Base-by-base conservation (phyloP, 2,113 vertebrate genomes). In the Amphilophus citrinellus region DNA sequence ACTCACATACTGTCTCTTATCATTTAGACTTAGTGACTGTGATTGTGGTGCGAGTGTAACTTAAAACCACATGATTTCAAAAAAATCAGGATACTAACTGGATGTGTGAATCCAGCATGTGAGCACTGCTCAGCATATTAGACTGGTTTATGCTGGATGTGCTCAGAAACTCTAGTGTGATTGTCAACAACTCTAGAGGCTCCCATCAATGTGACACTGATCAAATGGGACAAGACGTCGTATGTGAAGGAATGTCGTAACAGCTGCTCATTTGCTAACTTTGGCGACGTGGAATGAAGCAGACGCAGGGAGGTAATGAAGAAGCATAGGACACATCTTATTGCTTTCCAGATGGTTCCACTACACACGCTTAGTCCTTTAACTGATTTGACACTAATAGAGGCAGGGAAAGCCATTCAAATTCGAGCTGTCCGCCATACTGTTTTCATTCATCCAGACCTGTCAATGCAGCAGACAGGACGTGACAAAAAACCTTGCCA, bases 251-350 rank as follows among this genome's bases (percentile, higher is more conserved):
- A 84, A 82, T 53, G 56, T 63, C 5, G 18, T 32, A 91, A 87
- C 92, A 93, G 91, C 89, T 93, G 93, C 88, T 93, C 91, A 90
- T 95, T 93, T 91, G 83, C 88, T 61, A 82, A 91, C 83, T 87
- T 89, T 93, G 82, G 76, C 68, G 14, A 58, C 27, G 61, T 73
- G 89, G 79, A 92, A 89, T 84, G 85, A 92, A 92, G 68, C 53
- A 82, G 90, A 79, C 7, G 53, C 57, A 37, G 75, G 18, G 85
- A 86, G 87, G 81, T 92, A 93, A 92, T 93, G 91, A 93, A 91
- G 89, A 90, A 91, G 91, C 87, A 88, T 84, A 80, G 89, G 84
- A 88, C 79, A 30, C 79, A 53, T 91, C 85, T 88, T 61, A 83
- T 84, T 44, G 30, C 80, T 82, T 58, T 88, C 73, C 87, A 92